Percentiles rank a stretch among this genome's conserved stretches.
phyloP scores from a whole-genome alignment of 2,797 vertebrate species.

The Acridotheres tristis region DNA sequence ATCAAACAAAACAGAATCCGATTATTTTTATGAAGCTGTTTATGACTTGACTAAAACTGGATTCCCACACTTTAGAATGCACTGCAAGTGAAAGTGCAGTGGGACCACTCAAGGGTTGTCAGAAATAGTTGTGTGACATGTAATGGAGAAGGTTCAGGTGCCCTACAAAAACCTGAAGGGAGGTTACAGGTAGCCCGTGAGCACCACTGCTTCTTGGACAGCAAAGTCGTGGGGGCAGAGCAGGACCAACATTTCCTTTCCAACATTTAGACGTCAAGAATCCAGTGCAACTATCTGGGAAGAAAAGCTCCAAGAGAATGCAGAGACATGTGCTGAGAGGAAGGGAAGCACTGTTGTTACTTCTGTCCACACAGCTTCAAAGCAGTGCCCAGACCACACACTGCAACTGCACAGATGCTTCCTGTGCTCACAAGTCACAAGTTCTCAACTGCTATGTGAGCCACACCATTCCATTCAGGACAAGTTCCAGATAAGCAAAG shows the following conservation, averaged over 20 bases:
- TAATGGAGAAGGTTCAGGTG: not conserved
- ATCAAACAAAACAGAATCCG: not conserved
- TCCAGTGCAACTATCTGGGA: not conserved
- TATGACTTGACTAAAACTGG: not conserved
- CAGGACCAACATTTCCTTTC: not conserved
- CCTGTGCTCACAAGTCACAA: not conserved
- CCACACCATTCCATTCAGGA: not conserved
- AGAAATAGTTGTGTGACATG: rapidly evolving
- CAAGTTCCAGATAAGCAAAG: conserved; percentile 6
- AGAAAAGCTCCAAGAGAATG: not conserved
- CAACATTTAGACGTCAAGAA: not conserved
- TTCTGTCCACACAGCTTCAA: not conserved
- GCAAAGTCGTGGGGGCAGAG: not conserved
- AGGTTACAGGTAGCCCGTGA: not conserved
- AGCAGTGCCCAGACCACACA: not conserved
- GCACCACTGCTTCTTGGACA: not conserved
- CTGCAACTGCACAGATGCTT: not conserved
- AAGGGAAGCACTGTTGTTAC: not conserved
- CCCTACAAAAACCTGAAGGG: not conserved
- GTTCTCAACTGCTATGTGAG: not conserved
- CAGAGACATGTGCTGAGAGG: not conserved
- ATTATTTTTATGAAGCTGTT: not conserved
- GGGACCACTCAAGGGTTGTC: not conserved
- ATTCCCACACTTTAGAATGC: not conserved
- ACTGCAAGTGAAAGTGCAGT: not conserved